Evolutionary conservation across 2,113 vertebrate species (phyloP), one percentile per base, ranked within the genome.

Genomic region (Nannospalax galili): DNA sequence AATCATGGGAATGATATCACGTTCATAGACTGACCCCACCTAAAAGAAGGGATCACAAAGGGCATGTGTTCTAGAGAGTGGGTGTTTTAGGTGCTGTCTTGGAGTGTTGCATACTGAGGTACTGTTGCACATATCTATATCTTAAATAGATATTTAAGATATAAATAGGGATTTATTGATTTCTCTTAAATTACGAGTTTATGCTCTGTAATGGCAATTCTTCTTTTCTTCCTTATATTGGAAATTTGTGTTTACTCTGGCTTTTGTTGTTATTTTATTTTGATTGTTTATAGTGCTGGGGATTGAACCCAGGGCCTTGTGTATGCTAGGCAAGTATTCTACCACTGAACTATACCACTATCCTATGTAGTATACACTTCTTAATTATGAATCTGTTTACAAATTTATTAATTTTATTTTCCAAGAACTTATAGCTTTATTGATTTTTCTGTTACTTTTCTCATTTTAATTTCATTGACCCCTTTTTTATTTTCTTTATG

Each of bases 401-500:
- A 85, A 22, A 82, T 82, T 64, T 82, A 62, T 52, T 52, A 52
- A 52, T 92, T 89, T 94, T 64, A 78, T 80, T 96, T 89, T 81
- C 45, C 7, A 75, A 84, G 60, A 65, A 16, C 73, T 89, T 92
- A 81, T 70, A 75, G 10, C 69, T 56, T 70, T 28, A 37, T 48
- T 81, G 48, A 92, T 81, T 64, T 81, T 42, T 82, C 73, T 58
- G 67, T 72, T 42, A 11, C 30, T 40, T 81, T 81, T 81, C 37
- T 64, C 15, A 79, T 86, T 96, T 94, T 92, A 72, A 78, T 88
- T 88, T 91, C 30, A 94, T 22, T 92, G 22, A 84, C 77, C 48
- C 70, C 19, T 70, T 32, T 75, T 48, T 16, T 91, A 56, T 30
- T 73, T 89, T 78, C 84, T 40, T 92, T 69, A 70, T 70, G 11